Base-by-base conservation (phyloP, 2,888 invertebrate species). In the Loripinus fragilis region DNA sequence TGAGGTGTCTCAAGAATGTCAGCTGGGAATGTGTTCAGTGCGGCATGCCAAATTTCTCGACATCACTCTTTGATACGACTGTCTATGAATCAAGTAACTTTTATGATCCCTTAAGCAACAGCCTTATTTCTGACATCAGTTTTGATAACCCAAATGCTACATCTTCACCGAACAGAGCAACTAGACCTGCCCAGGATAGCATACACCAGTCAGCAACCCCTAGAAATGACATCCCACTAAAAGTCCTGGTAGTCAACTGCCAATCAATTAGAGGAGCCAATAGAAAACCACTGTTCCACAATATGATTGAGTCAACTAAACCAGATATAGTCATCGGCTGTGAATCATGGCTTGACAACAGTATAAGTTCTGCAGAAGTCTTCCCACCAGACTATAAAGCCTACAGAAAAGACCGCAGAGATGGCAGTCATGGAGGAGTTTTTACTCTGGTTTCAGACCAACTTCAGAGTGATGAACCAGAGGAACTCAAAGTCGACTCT, bases 301-400 rank as follows among this genome's bases (percentile, higher is more conserved):
- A 73, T 35, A 66, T 73, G 5, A 28, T 55, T 25, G 33, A 66
- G 1, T 73, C 28, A 7, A 25, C 55, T 10, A 55, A 25, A 25
- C 55, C 55, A 55, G 28, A 55, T 55, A 30, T 55, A 55, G 28
- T 80, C 41, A 76, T 73, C 12, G 76, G 76, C 20, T 69, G 17
- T 23, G 76, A 73, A 55, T 73, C 76, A 17, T 74, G 67, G 70
- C 71, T 78, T 1, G 45, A 35, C 50, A 17, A 15, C 28, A 45
- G 35, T 15, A 45, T 75, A 2, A 23, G 17, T 12, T 78, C 78
- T 0, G 17, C 77, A 17, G 77, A 78, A 64, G 55, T 69, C 2
- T 78, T 74, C 48, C 78, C 74, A 0, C 41, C 73, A 12, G 38
- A 74, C 10, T 77, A 74, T 30, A 80, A 67, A 30, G 52, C 38